These are phyloP conservation scores for Scomberomorus guttatus DNA, from an alignment of 2,797 vertebrate species.

Conservation along the genomic window DNA sequence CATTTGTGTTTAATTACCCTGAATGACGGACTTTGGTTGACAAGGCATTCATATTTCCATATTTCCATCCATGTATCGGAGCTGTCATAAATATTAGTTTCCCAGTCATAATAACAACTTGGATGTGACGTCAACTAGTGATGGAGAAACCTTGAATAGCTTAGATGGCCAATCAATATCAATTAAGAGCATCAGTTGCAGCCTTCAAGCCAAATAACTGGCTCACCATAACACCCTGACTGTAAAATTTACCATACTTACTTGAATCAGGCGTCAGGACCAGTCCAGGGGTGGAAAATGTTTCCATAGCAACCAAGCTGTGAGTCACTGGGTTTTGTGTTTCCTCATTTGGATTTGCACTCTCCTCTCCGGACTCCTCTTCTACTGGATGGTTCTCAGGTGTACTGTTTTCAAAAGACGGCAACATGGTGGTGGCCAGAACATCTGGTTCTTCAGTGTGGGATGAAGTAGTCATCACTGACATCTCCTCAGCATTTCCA, in stretches of 20 bases:
- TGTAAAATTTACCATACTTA: slow-evolving; percentile 23
- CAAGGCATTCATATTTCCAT: too few species aligned
- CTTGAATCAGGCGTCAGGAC: slow-evolving; percentile 35
- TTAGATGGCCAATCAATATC: too few species aligned
- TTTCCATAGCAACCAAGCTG: slow-evolving; percentile 19
- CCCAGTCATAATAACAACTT: too few species aligned
- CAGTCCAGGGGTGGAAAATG: not conserved
- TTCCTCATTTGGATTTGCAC: slow-evolving; percentile 31
- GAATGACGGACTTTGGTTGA: too few species aligned
- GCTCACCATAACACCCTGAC: too few species aligned
- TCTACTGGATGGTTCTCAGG: slow-evolving; percentile 15
- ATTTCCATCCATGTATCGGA: too few species aligned
- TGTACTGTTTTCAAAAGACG: slow-evolving; percentile 28
- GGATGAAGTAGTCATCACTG: slow-evolving; percentile 1
- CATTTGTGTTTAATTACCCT: too few species aligned
- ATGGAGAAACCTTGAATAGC: too few species aligned
- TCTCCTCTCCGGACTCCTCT: slow-evolving; percentile 39
- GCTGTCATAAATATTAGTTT: too few species aligned
- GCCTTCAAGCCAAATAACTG: not conserved
- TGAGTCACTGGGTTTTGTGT: slow-evolving; percentile 26
- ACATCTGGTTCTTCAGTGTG: slow-evolving; percentile 36
- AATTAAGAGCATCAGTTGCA: not conserved
- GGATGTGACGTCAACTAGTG: too few species aligned
- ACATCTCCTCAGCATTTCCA: slow-evolving; percentile 9
- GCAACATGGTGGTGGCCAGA: not conserved